Evolutionary conservation across 2,888 invertebrate species (phyloP), one percentile per base, ranked within the genome.

Genomic region (Anarsia innoxiella): DNA sequence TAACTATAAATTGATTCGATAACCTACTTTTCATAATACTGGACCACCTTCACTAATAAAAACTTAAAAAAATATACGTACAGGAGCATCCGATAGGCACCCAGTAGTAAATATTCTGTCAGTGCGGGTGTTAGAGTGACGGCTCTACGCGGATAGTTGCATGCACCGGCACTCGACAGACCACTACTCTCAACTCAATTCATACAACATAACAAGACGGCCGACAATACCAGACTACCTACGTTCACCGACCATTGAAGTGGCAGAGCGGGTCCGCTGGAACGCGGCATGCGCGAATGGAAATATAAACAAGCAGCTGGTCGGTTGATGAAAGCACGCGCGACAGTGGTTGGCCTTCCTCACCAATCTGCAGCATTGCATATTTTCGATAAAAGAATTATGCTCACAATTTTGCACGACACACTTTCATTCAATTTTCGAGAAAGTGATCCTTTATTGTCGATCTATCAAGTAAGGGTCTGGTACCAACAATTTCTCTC

Each of bases 391-490:
- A 72, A 68, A 70, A 42, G 12, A 37, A 66, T 27, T 26, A 28
- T 19, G n/a, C 12, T 55, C 56, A 61, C 51, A 52, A 68, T 69
- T 76, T 78, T 72, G 51, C 79, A 76, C 69, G 82, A 56, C 75
- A 74, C 53, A 83, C 83, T 80, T 83, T 79, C 71, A 48, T 66
- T 51, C 67, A 78, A 80, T 80, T 78, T 79, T 75, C 76, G 83
- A 67, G 83, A 83, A 84, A 84, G 83, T 74, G 59, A 75, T 80
- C 67, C 69, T 74, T 72, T 70, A 67, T 71, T 69, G 70, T 61
- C 63, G 62, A 75, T 78, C 73, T 80, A 78, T 82, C 71, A 77
- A n/a, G n/a, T n/a, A n/a, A 64, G 64, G 60, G 51, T 56, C 54
- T 46, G 56, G 54, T 19, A 35, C 19, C 27, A 12, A 12, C 35